Percentiles rank a stretch among this genome's conserved stretches.
phyloP scores from a whole-genome alignment of 2,113 vertebrate species.

The Eublepharis macularius region DNA sequence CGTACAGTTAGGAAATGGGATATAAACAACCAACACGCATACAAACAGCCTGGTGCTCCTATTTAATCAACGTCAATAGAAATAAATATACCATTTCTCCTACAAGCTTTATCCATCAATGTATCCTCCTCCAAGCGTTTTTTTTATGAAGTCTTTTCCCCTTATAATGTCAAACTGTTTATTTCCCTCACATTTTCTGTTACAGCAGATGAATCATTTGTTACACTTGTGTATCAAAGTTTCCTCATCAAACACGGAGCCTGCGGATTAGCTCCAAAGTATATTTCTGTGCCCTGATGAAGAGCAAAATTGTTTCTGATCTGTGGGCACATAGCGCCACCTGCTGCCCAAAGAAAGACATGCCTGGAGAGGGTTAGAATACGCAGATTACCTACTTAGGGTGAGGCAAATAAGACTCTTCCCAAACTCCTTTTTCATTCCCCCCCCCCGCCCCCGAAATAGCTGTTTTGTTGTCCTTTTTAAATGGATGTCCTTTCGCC shows the following conservation, averaged over 20 bases:
- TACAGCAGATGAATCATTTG: conserved; percentile 34
- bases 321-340: conserved; percentile 54
- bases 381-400: background rate
- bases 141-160: background rate
- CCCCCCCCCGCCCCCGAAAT: too few species aligned
- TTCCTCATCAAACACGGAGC: background rate
- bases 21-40: background rate
- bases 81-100: background rate
- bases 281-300: background rate
- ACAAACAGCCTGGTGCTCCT: background rate
- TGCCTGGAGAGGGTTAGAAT: background rate
- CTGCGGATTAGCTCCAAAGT: background rate
- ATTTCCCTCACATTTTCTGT: background rate
- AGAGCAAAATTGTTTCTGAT: background rate
- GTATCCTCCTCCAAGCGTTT: accelerated
- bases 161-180: background rate
- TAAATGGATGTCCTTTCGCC: too few species aligned
- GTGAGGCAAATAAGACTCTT: too few species aligned
- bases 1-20: too few species aligned
- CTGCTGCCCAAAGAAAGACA: conserved; percentile 30
- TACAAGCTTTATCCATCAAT: too few species aligned
- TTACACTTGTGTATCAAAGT: background rate
- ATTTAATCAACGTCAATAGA: background rate
- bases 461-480: too few species aligned
- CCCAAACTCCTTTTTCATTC: too few species aligned